Percentiles rank a stretch among this genome's conserved stretches.
These are phyloP conservation scores for Osmerus mordax DNA, from an alignment of 2,113 vertebrate species.

Conservation along the genomic window DNA sequence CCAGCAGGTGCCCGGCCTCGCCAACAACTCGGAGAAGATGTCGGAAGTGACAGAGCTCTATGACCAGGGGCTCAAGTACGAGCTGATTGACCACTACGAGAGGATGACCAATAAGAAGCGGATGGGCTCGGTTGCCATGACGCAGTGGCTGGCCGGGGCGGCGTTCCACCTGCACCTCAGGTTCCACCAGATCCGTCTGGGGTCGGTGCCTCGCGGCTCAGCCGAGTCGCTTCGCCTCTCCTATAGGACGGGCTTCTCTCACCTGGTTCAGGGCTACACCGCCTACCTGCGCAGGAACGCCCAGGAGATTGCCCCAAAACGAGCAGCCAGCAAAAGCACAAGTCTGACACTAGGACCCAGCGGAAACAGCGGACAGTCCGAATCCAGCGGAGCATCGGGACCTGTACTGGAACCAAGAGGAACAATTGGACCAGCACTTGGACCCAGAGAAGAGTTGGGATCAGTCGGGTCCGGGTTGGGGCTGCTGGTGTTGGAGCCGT, in stretches of 20 bases:
- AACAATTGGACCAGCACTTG: constrained; percentile 9
- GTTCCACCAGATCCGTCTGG: constrained; percentile 68
- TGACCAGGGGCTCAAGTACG: constrained; percentile 62
- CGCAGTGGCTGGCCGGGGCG: constrained; percentile 71
- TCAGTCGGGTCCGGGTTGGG: constrained; percentile 10
- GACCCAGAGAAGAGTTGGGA: not conserved
- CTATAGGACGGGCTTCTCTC: constrained; percentile 49
- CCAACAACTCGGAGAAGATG: constrained; percentile 55
- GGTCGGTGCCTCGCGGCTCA: constrained; percentile 61
- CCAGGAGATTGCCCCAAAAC: constrained; percentile 42
- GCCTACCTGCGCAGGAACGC: constrained; percentile 57
- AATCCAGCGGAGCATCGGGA: not conserved
- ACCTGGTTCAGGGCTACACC: constrained; percentile 55
- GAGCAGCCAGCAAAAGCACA: not conserved
- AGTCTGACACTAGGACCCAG: not conserved
- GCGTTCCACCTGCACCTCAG: constrained; percentile 72
- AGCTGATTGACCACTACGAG: constrained; percentile 66
- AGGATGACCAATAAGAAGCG: constrained; percentile 65
- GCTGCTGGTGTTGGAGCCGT: constrained; percentile 61
- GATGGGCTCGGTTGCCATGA: constrained; percentile 60
- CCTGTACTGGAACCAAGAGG: constrained; percentile 3
- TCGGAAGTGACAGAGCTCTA: constrained; percentile 65
- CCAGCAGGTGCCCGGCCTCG: constrained; percentile 43
- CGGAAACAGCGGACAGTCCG: constrained; percentile 1
- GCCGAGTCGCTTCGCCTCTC: constrained; percentile 62